Base-by-base conservation (phyloP, 1,140 invertebrate species). In the Apocrypta bakeri region DNA sequence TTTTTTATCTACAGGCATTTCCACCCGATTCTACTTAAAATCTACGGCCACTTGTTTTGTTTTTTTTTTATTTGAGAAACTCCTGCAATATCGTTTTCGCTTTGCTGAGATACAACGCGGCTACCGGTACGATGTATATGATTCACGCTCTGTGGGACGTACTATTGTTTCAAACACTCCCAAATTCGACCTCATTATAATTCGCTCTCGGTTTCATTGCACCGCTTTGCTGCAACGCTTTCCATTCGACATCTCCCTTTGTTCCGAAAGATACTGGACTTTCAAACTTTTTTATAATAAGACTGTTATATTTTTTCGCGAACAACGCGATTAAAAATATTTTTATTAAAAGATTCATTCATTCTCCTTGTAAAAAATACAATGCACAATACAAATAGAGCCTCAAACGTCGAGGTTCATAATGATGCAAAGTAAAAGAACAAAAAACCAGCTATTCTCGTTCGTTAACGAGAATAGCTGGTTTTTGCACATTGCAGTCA, bases 61-160 rank as follows among this genome's bases (percentile, higher is more conserved):
- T 61, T 24, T 21, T 27, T 1, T 6, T 33, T 31, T 17, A 33
- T 4, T 17, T 9, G 29, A 2, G 27, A 11, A 17, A 21, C 25
- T 27, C 25, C 33, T 0, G 29, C 74, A 24, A 25, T 68, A 68
- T 37, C 64, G 17, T 66, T 66, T 66, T 29, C 63, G n/a, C n/a
- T n/a, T n/a, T n/a, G n/a, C n/a, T n/a, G 63, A 29, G 63, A 66
- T 21, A 24, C 29, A 37, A 42, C 24, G 61, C 29, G 6, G 33
- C 33, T 37, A 25, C 14, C 63, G 37, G 29, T 27, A 37, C 27
- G n/a, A 2, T 27, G 40, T 14, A 11, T 61, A 85, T 85, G 84
- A 88, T 88, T 87, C 84, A 87, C 85, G 87, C 86, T 88, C 73
- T 84, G 87, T 37, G 85, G 78, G 81, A 84, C 85, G 56, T 76